These are phyloP conservation scores for Holcopasites calliopsidis DNA, from an alignment of 1,140 invertebrate species.

Conservation along the genomic window DNA sequence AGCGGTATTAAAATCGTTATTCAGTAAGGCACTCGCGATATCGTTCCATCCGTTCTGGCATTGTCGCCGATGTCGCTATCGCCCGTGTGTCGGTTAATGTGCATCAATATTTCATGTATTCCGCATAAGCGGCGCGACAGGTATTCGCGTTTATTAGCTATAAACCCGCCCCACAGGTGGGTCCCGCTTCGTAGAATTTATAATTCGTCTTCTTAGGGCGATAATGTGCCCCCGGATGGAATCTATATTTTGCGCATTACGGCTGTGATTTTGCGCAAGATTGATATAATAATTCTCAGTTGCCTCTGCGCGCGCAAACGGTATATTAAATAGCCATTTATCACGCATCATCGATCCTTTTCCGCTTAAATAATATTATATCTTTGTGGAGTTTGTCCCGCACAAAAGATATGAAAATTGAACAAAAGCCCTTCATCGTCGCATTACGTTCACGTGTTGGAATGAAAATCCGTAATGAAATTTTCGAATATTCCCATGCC, in stretches of 20 bases:
- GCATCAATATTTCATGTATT: conserved; percentile 62
- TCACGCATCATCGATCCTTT: too few relatives aligned
- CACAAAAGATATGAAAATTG: conserved; percentile 13
- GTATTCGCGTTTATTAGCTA: conserved; percentile 65
- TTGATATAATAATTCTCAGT: too few relatives aligned
- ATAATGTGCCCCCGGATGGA: conserved; percentile 31
- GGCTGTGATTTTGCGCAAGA: conserved; percentile 25
- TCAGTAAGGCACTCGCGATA: conserved; percentile 16
- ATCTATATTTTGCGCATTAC: conserved; percentile 27
- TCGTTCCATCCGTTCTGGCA: neutral
- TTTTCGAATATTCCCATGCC: conserved; percentile 2
- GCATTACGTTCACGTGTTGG: neutral
- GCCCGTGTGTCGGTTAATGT: conserved; percentile 51
- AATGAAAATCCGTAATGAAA: conserved; percentile 11
- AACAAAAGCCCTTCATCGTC: neutral
- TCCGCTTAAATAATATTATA: neutral
- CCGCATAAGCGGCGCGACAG: conserved; percentile 51
- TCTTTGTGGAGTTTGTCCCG: neutral
- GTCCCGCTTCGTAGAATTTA: conserved; percentile 47
- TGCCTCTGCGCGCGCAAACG: too few relatives aligned
- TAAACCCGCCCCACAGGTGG: conserved; percentile 50
- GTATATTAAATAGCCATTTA: too few relatives aligned
- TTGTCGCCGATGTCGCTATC: conserved; percentile 9
- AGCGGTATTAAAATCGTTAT: conserved; percentile 52
- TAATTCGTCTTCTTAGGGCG: conserved; percentile 23